Percentiles rank a stretch among this genome's conserved stretches.
Conservation (phyloP, 2,888 invertebrate genomes). For the Cistogaster globosa region DNA sequence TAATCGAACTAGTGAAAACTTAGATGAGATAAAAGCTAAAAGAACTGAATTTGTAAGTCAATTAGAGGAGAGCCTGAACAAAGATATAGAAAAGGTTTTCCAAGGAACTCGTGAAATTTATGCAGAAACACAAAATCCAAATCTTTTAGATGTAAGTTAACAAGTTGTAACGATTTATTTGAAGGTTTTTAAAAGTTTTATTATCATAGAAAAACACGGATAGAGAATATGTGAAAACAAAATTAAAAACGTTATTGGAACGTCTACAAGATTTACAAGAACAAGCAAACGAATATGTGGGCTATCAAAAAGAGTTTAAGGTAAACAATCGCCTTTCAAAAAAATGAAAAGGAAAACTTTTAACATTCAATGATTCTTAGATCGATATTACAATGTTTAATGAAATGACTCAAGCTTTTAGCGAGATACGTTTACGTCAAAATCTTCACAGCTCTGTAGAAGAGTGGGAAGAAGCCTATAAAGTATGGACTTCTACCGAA, state of each 20-base stretch:
- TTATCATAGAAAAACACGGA: slow-evolving; percentile 87
- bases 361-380: slow-evolving; percentile 80
- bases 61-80: slow-evolving; percentile 89
- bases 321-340: slow-evolving; percentile 81
- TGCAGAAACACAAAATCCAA: slow-evolving; percentile 85
- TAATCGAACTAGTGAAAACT: slow-evolving; percentile 85
- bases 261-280: slow-evolving; percentile 86
- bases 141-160: slow-evolving; percentile 78
- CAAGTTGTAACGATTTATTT: not conserved
- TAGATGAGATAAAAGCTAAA: slow-evolving; percentile 86
- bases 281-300: slow-evolving; percentile 89
- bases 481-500: slow-evolving; percentile 85
- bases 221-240: slow-evolving; percentile 86
- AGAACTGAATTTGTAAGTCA: slow-evolving; percentile 87
- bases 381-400: slow-evolving; percentile 93
- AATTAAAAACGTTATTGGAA: slow-evolving; percentile 86
- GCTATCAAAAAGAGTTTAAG: slow-evolving; percentile 93
- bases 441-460: slow-evolving; percentile 91
- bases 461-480: slow-evolving; percentile 88
- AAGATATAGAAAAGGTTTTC: slow-evolving; percentile 89
- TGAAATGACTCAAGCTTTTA: slow-evolving; percentile 90
- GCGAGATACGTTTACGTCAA: slow-evolving; percentile 90
- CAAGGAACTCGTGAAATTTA: slow-evolving; percentile 89
- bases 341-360: no score
- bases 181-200: not conserved